Percentiles rank a stretch among this genome's conserved stretches.
These are phyloP conservation scores for Sarcophaga carnaria DNA, from an alignment of 2,888 invertebrate species.

Conservation along the genomic window DNA sequence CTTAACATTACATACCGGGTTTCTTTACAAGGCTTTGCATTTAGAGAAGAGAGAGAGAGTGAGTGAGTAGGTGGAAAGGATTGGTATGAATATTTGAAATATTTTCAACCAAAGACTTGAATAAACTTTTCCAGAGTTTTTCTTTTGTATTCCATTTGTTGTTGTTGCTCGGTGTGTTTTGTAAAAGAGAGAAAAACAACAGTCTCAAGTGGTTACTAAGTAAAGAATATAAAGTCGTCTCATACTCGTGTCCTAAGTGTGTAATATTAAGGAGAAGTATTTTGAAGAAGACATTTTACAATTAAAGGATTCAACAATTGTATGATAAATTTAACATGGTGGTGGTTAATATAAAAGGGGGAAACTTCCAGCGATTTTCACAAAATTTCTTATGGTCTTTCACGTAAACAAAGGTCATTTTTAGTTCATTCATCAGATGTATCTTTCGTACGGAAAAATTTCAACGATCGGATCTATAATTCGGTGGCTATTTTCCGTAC, in stretches of 20 bases:
- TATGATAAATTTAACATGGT: neutral
- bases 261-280: constrained; percentile 21
- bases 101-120: neutral
- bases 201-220: constrained; percentile 77
- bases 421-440: too few species aligned
- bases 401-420: too few species aligned
- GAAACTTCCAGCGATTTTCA: too few species aligned
- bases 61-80: neutral
- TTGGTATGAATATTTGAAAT: neutral
- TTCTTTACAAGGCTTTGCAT: too few species aligned
- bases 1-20: too few species aligned
- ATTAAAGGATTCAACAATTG: constrained; percentile 20
- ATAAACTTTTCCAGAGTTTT: constrained; percentile 28
- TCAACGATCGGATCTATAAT: too few species aligned
- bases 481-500: too few species aligned
- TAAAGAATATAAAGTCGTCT: constrained; percentile 60
- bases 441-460: too few species aligned
- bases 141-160: neutral
- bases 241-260: constrained; percentile 33
- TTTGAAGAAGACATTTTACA: constrained; percentile 28
- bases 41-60: neutral
- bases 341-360: neutral
- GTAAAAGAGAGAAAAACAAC: constrained; percentile 53
- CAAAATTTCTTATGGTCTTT: too few species aligned
- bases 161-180: constrained; percentile 39